Conservation (phyloP, 2,888 invertebrate species). For the Clivina fossor region DNA sequence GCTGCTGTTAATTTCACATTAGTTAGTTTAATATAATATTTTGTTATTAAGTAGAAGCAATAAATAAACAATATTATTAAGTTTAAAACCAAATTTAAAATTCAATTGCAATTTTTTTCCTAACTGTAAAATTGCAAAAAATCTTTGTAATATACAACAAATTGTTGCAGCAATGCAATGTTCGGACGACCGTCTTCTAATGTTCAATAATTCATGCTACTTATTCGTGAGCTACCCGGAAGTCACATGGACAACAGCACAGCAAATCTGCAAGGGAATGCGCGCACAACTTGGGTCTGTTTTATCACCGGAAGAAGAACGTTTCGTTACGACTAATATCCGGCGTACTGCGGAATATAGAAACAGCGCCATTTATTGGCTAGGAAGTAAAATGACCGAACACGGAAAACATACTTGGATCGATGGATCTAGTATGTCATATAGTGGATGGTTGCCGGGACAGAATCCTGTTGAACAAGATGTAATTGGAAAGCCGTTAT, state of each 20-base stretch:
- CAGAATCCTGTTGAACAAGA: constrained; percentile 46
- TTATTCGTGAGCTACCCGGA: constrained; percentile 75
- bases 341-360: constrained; percentile 71
- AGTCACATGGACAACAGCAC: constrained; percentile 71
- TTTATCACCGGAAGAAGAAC: constrained; percentile 67
- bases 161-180: constrained; percentile 65
- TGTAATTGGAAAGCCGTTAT: constrained; percentile 43
- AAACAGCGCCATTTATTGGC: constrained; percentile 74
- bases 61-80: constrained; percentile 4
- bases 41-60: background rate
- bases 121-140: too few species aligned
- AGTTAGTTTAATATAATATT: background rate
- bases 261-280: constrained; percentile 70
- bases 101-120: background rate
- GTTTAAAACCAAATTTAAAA: background rate
- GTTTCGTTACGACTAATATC: constrained; percentile 69
- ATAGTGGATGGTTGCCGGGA: constrained; percentile 51
- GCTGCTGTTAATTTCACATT: too few species aligned
- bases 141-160: too few species aligned
- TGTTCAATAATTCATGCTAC: constrained; percentile 74
- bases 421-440: constrained; percentile 61
- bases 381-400: constrained; percentile 61
- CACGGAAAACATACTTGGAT: constrained; percentile 63
- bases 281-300: constrained; percentile 72
- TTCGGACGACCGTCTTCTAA: constrained; percentile 67